Base-by-base conservation (phyloP, 2,113 vertebrate genomes). In the Numida meleagris region DNA sequence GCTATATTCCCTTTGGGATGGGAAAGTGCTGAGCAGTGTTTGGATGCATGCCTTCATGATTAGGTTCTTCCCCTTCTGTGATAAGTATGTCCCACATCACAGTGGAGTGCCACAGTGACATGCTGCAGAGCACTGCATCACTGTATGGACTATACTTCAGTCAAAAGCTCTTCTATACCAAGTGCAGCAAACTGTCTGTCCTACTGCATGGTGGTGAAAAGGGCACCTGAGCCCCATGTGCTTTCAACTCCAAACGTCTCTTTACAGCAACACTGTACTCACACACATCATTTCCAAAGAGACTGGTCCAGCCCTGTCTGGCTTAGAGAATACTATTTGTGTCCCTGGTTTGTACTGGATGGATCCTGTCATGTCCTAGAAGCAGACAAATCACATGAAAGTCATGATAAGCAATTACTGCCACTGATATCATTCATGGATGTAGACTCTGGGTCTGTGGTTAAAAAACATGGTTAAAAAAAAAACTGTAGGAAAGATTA, bases 101-200 rank as follows among this genome's bases (percentile, higher is more conserved):
- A 46, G 8, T 1, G 21, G 15, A 6, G 29, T 43, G 31, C 38
- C 66, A 58, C 58, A 38, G 51, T 66, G 34, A 50, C 74, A 48
- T 0, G 1, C 40, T 40, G 31, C 3, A 48, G 65, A 36, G 29
- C 46, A 50, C 55, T 1, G 1, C 34, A 45, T 34, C 3, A 0
- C 10, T 45, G 48, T 58, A 15, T 13, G 29, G n/a, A 14, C 14
- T 58, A 25, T 53, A 17, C 42, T 68, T 70, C 36, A 77, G 61
- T 58, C 38, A 19, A 50, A 27, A 61, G 19, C 36, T 61, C 31
- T 53, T 71, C 45, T 40, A 57, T 14, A 45, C 9, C 24, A 4
- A 33, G 36, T 24, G 51, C 59, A 72, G 34, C 33, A 38, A 42
- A 79, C 36, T 27, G 19, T 33, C 50, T n/a, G 5, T 25, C 34